phyloP scores from a whole-genome alignment of 2,888 invertebrate genomes.

The Myathropa florea region DNA sequence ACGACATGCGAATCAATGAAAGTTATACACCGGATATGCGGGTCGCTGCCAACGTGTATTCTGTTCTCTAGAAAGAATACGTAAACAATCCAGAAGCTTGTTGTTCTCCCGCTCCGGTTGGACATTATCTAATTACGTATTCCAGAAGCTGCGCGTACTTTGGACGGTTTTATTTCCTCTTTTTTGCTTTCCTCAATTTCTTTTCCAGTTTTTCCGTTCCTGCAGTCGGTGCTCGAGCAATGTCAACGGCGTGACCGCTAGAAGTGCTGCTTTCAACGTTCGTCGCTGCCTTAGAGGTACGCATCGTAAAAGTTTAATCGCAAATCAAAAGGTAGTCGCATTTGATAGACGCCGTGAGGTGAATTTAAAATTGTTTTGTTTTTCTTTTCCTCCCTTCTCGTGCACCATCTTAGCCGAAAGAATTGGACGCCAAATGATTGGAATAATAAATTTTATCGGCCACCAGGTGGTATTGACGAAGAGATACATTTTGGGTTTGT shows the following conservation, averaged over 20 bases:
- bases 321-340: constrained; percentile 65
- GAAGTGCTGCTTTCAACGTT: not conserved
- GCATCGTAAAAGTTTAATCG: constrained; percentile 53
- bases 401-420: not conserved
- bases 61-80: constrained; percentile 37
- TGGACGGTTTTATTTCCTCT: constrained; percentile 31
- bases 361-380: not conserved
- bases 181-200: not conserved
- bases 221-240: not conserved
- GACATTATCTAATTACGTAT: constrained; percentile 60
- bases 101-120: constrained; percentile 29
- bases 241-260: constrained; percentile 16
- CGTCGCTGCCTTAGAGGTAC: not conserved
- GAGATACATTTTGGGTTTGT: constrained; percentile 49
- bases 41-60: constrained; percentile 1
- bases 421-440: constrained; percentile 49
- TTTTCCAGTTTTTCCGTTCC: not conserved
- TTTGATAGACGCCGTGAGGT: constrained; percentile 7
- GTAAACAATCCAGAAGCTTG: constrained; percentile 49
- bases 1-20: constrained; percentile 47
- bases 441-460: constrained; percentile 65
- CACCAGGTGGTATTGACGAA: constrained; percentile 54
- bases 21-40: constrained; percentile 32
- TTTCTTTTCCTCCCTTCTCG: not conserved
- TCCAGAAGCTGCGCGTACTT: constrained; percentile 49